These are phyloP conservation scores for Salvelinus alpinus DNA, from an alignment of 2,113 vertebrate genomes.

Conservation along the genomic window DNA sequence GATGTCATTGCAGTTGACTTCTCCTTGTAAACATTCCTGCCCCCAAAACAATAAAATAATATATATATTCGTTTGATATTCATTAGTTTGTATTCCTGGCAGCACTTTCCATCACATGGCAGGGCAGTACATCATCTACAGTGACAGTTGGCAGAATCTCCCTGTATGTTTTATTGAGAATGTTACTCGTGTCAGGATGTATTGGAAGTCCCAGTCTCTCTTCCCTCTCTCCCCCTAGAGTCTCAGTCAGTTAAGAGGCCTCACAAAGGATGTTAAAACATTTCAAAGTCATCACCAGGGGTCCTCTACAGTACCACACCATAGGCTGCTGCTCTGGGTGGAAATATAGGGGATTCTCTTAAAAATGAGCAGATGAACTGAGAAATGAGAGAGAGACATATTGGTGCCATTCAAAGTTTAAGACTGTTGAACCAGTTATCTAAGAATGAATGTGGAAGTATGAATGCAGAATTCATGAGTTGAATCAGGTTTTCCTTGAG, in stretches of 20 bases:
- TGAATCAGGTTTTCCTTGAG: neutral
- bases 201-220: neutral
- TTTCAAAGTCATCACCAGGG: neutral
- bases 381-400: neutral
- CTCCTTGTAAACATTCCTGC: neutral
- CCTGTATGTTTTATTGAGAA: neutral
- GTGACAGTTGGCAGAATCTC: slow-evolving; percentile 14
- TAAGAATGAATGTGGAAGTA: neutral
- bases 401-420: neutral
- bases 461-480: neutral
- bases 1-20: slow-evolving; percentile 10
- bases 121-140: slow-evolving; percentile 20
- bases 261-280: neutral
- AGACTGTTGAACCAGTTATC: neutral
- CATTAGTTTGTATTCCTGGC: slow-evolving; percentile 30
- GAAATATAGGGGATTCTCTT: neutral
- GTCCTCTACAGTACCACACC: neutral
- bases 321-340: neutral
- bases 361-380: neutral
- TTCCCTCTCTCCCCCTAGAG: neutral
- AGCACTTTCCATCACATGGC: slow-evolving; percentile 16
- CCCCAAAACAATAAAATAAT: neutral
- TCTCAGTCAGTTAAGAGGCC: neutral
- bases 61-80: slow-evolving; percentile 40
- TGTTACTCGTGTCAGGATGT: neutral